phyloP scores from a whole-genome alignment of 30 jellyfish, hydroid and myxozoan species.

The Aurelia aurita region DNA sequence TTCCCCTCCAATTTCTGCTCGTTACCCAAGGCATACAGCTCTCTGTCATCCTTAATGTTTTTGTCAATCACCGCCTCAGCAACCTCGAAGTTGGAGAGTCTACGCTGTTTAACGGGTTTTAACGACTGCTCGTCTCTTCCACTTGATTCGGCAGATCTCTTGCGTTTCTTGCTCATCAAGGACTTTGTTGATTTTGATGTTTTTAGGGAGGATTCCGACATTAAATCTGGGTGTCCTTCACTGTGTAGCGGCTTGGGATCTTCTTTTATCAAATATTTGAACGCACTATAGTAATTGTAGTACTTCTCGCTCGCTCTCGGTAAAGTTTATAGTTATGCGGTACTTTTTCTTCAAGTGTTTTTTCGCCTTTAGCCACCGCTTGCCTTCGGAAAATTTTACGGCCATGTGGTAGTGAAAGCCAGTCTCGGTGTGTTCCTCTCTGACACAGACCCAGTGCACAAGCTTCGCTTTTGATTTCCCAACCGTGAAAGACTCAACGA shows the following conservation, averaged over 20 bases:
- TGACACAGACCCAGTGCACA: no score
- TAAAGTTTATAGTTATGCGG: not conserved
- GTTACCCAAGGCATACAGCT: slow-evolving; percentile 25
- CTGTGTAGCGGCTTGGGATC: not conserved
- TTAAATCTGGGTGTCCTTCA: slow-evolving; percentile 1
- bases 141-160: not conserved
- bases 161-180: not conserved
- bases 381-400: no score
- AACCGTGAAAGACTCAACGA: no score
- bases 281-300: slow-evolving; percentile 12
- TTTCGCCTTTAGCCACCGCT: no score
- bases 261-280: slow-evolving; percentile 9
- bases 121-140: not conserved
- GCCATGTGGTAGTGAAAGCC: no score
- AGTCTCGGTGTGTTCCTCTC: no score
- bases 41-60: slow-evolving; percentile 3
- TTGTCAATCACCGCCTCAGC: not conserved
- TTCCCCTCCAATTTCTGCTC: slow-evolving; percentile 22
- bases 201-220: not conserved
- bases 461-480: no score
- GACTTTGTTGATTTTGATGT: not conserved
- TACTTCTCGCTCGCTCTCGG: slow-evolving; percentile 11
- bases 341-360: not conserved
- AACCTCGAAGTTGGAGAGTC: not conserved
- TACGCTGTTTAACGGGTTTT: not conserved